phyloP scores from a whole-genome alignment of 2,113 vertebrate species.

The Thalassarche chlororhynchos region DNA sequence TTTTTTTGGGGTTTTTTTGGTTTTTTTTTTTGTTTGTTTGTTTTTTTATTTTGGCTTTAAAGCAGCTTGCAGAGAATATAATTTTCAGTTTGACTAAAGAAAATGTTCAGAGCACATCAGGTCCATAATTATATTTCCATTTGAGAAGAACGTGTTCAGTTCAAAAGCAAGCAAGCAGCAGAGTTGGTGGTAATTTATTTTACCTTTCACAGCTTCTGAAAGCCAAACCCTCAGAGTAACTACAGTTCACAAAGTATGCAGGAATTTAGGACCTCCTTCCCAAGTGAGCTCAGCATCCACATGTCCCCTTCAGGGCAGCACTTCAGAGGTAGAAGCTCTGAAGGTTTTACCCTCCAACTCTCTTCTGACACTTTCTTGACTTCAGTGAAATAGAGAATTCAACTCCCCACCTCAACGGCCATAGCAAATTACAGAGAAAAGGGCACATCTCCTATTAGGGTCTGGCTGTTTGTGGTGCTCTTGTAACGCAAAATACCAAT shows the following conservation, averaged over 20 bases:
- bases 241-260: background rate
- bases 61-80: conserved; percentile 80
- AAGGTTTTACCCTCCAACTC: background rate
- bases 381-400: background rate
- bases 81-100: conserved; percentile 75
- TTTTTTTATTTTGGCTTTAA: conserved; percentile 75
- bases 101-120: conserved; percentile 39
- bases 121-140: conserved; percentile 61
- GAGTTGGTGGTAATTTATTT: conserved; percentile 40
- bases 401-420: background rate
- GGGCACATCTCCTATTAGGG: background rate
- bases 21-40: background rate
- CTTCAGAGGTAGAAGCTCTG: background rate
- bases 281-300: rapidly evolving
- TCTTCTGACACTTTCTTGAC: background rate
- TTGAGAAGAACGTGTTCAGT: conserved; percentile 48
- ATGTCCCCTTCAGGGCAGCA: background rate
- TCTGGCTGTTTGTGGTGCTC: background rate
- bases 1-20: too few species aligned
- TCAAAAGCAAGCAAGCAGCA: conserved; percentile 45
- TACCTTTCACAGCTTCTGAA: conserved; percentile 39
- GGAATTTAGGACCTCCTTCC: background rate
- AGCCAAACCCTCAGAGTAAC: conserved; percentile 6
- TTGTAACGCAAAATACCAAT: background rate
- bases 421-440: background rate